A percentile compares a stretch with the other conserved stretches of the same genome.
phyloP scores from a whole-genome alignment of 1,140 invertebrate genomes.

The Papilio dardanus region DNA sequence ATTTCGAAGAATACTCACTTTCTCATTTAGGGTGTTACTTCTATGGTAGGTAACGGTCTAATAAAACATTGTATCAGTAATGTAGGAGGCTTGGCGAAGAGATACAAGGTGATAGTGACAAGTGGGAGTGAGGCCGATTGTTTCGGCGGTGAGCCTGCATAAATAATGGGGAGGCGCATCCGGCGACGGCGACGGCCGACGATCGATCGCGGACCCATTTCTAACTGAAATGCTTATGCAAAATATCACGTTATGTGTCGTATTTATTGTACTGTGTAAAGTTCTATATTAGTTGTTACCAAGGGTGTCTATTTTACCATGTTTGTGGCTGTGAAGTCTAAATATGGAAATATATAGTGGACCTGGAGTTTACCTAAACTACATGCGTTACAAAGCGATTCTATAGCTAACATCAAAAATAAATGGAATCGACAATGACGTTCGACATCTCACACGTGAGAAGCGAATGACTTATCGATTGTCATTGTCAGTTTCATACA shows the following conservation, averaged over 20 bases:
- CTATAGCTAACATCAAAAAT: too few relatives aligned
- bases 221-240: constrained; percentile 15
- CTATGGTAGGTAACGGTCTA: not conserved
- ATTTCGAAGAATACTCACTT: too few relatives aligned
- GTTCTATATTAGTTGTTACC: not conserved
- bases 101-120: constrained; percentile 2
- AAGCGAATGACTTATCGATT: too few relatives aligned
- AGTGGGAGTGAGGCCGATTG: constrained; percentile 1
- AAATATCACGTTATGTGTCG: not conserved
- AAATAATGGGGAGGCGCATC: constrained; percentile 18
- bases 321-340: too few relatives aligned
- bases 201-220: not conserved
- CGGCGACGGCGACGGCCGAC: not conserved
- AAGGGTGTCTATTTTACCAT: too few relatives aligned
- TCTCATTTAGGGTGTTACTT: not conserved
- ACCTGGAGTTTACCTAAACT: too few relatives aligned
- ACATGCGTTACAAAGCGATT: too few relatives aligned
- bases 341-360: too few relatives aligned
- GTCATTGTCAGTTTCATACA: too few relatives aligned
- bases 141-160: constrained; percentile 17
- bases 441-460: too few relatives aligned
- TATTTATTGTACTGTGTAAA: not conserved
- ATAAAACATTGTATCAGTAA: not conserved
- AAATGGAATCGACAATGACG: too few relatives aligned
- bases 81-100: not conserved